Conservation (phyloP, 2,888 invertebrate genomes). For the Meteorus colon region DNA sequence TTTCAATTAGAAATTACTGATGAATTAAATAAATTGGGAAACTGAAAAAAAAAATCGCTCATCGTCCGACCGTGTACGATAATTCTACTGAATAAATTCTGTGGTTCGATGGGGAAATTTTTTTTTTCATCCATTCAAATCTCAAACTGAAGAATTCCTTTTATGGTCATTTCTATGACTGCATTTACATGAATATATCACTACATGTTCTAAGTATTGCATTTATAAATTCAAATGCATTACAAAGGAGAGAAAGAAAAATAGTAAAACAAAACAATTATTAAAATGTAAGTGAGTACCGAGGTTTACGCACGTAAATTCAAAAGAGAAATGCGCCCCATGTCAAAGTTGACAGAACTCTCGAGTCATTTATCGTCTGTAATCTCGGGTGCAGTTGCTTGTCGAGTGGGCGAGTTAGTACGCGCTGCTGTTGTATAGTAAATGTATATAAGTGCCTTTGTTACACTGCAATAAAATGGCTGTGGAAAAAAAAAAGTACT, state of each 20-base stretch:
- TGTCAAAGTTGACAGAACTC: constrained; percentile 26
- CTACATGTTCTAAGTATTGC: not conserved
- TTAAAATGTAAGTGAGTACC: not conserved
- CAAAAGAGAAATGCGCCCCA: not conserved
- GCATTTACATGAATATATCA: constrained; percentile 13
- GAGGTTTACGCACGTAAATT: not conserved
- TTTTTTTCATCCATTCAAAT: too few relatives aligned
- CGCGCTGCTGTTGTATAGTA: constrained; percentile 12
- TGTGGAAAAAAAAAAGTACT: not conserved
- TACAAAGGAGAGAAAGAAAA: constrained; percentile 21
- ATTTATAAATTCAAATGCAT: constrained; percentile 7
- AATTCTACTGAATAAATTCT: not conserved
- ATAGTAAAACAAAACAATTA: constrained; percentile 4
- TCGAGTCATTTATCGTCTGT: constrained; percentile 62
- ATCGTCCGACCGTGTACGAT: not conserved
- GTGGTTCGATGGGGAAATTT: too few relatives aligned
- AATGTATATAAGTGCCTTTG: constrained; percentile 18
- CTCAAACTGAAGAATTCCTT: not conserved
- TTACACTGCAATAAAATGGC: constrained; percentile 8
- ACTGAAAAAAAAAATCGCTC: not conserved
- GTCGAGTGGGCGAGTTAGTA: constrained; percentile 50
- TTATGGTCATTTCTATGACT: not conserved
- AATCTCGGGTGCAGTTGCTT: constrained; percentile 62
- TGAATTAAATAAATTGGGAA: not conserved
- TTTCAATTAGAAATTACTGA: not conserved